Evolutionary conservation across 2,113 vertebrate species (phyloP).

Genomic region (Phyllostomus discolor): DNA sequence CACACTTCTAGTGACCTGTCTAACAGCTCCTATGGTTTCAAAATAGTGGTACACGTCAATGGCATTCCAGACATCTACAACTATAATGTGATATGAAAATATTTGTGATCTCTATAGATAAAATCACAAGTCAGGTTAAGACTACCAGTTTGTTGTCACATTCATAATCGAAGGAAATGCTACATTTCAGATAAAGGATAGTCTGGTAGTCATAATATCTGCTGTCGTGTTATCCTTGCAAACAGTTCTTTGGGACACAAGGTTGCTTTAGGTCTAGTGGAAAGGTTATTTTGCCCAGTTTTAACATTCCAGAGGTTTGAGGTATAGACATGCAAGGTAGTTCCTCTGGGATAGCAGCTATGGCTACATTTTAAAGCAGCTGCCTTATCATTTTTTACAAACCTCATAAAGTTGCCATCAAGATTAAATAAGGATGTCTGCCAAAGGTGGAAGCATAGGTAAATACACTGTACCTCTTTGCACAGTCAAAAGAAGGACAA

Average conservation of each 20-base stretch:
- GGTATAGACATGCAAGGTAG: not conserved
- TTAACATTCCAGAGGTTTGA: not conserved
- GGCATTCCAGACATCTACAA: not conserved
- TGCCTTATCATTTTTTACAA: not conserved
- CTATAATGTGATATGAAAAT: conserved; percentile 41
- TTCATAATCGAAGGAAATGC: not conserved
- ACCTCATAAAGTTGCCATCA: not conserved
- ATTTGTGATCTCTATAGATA: conserved; percentile 10
- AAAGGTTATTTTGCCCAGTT: not conserved
- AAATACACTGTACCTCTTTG: too few relatives aligned
- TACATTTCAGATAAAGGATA: not conserved
- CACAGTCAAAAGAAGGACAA: too few relatives aligned
- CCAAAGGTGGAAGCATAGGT: too few relatives aligned
- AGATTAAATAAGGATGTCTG: not conserved
- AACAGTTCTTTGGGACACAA: not conserved
- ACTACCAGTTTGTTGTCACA: not conserved
- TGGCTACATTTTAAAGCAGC: not conserved
- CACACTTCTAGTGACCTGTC: not conserved
- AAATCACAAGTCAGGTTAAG: conserved; percentile 23
- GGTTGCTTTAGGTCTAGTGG: not conserved
- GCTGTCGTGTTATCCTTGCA: not conserved
- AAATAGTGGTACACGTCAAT: not conserved
- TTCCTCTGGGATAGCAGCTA: not conserved
- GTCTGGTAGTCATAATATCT: not conserved
- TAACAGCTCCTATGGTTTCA: not conserved